phyloP scores from a whole-genome alignment of 2,888 invertebrate species.

The Chironomus tentans region DNA sequence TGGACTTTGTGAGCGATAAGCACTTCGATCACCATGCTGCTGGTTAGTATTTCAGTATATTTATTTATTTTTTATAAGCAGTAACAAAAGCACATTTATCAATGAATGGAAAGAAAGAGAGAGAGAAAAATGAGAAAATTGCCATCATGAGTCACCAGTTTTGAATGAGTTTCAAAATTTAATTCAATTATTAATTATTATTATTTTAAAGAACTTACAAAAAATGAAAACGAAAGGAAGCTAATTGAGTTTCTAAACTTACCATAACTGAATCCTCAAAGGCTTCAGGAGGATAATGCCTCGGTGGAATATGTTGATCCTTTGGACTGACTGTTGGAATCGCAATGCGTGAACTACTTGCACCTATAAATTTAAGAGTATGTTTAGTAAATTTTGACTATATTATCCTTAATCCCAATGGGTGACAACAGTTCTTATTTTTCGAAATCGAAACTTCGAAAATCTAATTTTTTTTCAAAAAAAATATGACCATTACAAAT shows the following conservation, averaged over 20 bases:
- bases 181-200: no score
- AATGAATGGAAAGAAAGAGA: conserved; percentile 6
- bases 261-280: conserved; percentile 42
- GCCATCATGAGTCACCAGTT: conserved; percentile 1
- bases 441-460: no score
- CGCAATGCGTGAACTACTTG: conserved; percentile 46
- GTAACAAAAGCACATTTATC: conserved; percentile 12
- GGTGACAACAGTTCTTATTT: no score
- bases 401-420: no score
- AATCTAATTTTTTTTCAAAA: no score
- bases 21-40: conserved; percentile 32
- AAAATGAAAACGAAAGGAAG: no score
- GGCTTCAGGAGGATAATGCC: conserved; percentile 7
- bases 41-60: conserved; percentile 38
- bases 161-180: neutral
- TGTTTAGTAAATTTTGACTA: neutral
- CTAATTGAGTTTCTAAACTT: conserved; percentile 48
- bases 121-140: conserved; percentile 13
- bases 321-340: conserved; percentile 53
- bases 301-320: conserved; percentile 41
- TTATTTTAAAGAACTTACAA: neutral
- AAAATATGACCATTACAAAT: no score
- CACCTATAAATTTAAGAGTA: conserved; percentile 36
- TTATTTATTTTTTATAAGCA: neutral
- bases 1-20: conserved; percentile 58